A percentile compares a stretch with the other conserved stretches of the same genome.
phyloP scores from a whole-genome alignment of 1,140 invertebrate species.

The Drosophila insularis region DNA sequence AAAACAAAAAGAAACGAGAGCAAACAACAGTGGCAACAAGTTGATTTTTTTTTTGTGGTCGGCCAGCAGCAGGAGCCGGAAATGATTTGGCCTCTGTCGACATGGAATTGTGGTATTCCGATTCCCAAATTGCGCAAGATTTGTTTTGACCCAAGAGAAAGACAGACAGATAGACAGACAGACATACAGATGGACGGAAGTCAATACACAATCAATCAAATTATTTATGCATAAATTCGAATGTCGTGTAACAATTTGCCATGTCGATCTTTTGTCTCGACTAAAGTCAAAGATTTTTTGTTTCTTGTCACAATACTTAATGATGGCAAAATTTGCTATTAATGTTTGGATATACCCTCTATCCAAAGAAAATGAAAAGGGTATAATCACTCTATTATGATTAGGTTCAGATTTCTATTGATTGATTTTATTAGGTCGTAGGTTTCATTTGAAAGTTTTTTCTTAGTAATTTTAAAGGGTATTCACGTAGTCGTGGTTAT shows the following conservation, averaged over 20 bases:
- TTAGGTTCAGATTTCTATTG: no score
- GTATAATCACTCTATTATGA: no score
- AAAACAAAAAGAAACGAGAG: neutral
- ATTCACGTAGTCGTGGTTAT: constrained; percentile 26
- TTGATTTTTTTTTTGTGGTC: neutral
- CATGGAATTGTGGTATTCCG: constrained; percentile 19
- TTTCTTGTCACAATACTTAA: constrained; percentile 46
- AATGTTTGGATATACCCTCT: neutral
- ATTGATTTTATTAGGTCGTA: no score
- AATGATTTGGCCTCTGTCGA: constrained; percentile 35
- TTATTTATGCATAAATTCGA: constrained; percentile 37
- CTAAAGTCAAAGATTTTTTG: neutral
- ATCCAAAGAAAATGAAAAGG: no score
- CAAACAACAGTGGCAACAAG: neutral
- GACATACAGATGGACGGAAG: neutral
- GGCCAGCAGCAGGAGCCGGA: constrained; percentile 42
- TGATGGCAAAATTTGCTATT: constrained; percentile 32
- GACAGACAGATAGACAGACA: neutral
- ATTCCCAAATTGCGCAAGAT: constrained; percentile 3
- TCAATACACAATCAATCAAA: constrained; percentile 16
- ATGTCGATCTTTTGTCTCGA: constrained; percentile 38
- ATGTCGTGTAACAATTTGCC: constrained; percentile 32
- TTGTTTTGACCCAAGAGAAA: constrained; percentile 3
- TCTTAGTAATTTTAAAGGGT: neutral
- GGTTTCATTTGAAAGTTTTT: no score